Base-by-base conservation (phyloP, 2,113 vertebrate species). In the Recurvirostra avosetta region DNA sequence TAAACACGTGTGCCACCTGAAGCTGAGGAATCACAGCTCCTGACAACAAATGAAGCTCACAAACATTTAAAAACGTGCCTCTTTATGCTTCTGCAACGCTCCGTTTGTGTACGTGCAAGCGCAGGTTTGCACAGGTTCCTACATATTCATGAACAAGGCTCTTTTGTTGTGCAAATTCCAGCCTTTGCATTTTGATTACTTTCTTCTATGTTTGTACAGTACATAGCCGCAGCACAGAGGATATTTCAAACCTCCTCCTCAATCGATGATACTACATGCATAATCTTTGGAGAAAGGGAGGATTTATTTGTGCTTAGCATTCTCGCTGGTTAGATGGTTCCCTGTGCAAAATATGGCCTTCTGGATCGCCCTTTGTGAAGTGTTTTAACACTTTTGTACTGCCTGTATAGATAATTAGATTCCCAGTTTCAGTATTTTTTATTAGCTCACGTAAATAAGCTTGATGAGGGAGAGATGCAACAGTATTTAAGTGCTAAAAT, bases 101-200 rank as follows among this genome's bases (percentile, higher is more conserved):
- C 7, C 1, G 0, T 1, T 18, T n/a, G 27, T 75, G 18, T 20
- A 20, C 11, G 68, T 84, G 76, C 52, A 79, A 76, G 53, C 3
- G 6, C 0, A 3, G 38, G 52, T 49, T 77, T 92, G 80, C 76
- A 81, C 65, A 62, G 71, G 43, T 73, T 62, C 72, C 71, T 92
- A 80, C 59, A 80, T 77, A 92, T 86, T 90, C 59, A 95, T 74
- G 59, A 88, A 34, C 22, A 67, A 74, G 38, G 50, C 11, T 66
- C 49, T 70, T 93, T 61, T 88, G 82, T 71, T 62, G 38, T 67
- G 82, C 78, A 88, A 77, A 96, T 88, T 66, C 45, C 20, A 66
- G 29, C 72, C 61, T 80, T 95, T 92, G 75, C 86, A 83, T 95
- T 88, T 92, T 76, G 92, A 96, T 93, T 62, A 74, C 81, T 88